These are phyloP conservation scores for Meganola albula DNA, from an alignment of 2,888 invertebrate genomes.

Conservation along the genomic window DNA sequence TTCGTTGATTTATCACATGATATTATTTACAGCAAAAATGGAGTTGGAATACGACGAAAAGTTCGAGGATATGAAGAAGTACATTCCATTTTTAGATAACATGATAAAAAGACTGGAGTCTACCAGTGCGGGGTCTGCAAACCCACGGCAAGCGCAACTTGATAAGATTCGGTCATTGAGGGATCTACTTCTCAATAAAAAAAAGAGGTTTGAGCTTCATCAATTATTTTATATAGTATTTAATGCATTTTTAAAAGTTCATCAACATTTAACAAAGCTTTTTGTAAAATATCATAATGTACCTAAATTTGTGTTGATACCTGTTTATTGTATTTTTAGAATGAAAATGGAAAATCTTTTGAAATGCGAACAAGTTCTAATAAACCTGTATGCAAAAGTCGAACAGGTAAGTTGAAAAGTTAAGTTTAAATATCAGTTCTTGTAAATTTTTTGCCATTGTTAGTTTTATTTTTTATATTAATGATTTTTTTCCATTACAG, in stretches of 20 bases:
- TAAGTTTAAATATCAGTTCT: neutral
- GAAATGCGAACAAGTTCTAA: slow-evolving; percentile 83
- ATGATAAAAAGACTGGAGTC: slow-evolving; percentile 82
- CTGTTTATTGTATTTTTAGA: slow-evolving; percentile 55
- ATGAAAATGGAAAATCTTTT: slow-evolving; percentile 82
- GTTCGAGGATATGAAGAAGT: slow-evolving; percentile 81
- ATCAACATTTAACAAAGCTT: too few species aligned
- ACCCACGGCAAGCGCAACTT: slow-evolving; percentile 78
- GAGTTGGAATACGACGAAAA: slow-evolving; percentile 76
- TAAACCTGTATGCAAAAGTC: slow-evolving; percentile 81
- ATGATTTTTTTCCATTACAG: too few species aligned
- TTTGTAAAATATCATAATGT: neutral
- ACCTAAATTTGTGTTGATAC: slow-evolving; percentile 2
- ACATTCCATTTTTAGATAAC: slow-evolving; percentile 84
- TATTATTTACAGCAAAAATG: slow-evolving; percentile 54
- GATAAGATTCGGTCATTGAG: slow-evolving; percentile 81
- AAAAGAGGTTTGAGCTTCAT: too few species aligned
- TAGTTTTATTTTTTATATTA: too few species aligned
- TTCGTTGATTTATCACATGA: too few species aligned
- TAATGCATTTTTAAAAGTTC: too few species aligned
- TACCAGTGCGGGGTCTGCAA: slow-evolving; percentile 53
- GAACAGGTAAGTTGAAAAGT: slow-evolving; percentile 62
- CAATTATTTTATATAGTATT: too few species aligned
- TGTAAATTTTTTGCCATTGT: neutral
- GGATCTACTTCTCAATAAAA: slow-evolving; percentile 79